Base-by-base conservation (phyloP, 1,140 invertebrate species). In the Ganaspis sp. region DNA sequence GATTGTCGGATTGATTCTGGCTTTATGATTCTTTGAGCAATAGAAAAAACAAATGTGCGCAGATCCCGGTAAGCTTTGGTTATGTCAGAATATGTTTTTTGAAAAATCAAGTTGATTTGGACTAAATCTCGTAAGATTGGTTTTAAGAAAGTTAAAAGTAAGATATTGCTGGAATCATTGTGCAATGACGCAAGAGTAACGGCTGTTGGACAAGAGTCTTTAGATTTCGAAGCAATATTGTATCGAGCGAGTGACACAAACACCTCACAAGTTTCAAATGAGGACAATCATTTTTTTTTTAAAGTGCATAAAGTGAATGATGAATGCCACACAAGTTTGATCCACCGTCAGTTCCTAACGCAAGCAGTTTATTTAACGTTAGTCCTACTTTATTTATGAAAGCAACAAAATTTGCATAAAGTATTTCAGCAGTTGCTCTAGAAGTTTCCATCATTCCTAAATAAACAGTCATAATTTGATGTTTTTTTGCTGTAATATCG, bases 361-460 rank as follows among this genome's bases (percentile, higher is more conserved):
- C 87, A 86, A 78, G 88, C 84, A 87, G 42, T 70, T 86, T 85
- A 40, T 84, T 76, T 45, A 83, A 58, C n/a, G 79, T 19, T 29
- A 85, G 40, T 29, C 72, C 34, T 21, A 81, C 21, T 45, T 76
- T 19, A 0, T 15, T 17, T 9, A 75, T 72, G 53, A 74, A 81
- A 26, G 54, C 11, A n/a, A 42, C 76, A 12, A 79, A 58, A 9
- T 40, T 17, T 4, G 11, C 15, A 34, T 72, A 73, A 4, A 81
- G 38, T 45, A 19, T 37, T 37, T 29, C 21, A 71, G 74, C 64
- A 19, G 64, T 58, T 3, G 72, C 69, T n/a, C 40, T 38, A 6
- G 23, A 34, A 40, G 73, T 17, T 81, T 82, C 64, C 26, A 81
- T 74, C 73, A 82, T 81, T 49, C 75, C 81, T 69, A 79, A 77